Base-by-base conservation (phyloP, 2,113 vertebrate genomes). In the Phyllostomus discolor region DNA sequence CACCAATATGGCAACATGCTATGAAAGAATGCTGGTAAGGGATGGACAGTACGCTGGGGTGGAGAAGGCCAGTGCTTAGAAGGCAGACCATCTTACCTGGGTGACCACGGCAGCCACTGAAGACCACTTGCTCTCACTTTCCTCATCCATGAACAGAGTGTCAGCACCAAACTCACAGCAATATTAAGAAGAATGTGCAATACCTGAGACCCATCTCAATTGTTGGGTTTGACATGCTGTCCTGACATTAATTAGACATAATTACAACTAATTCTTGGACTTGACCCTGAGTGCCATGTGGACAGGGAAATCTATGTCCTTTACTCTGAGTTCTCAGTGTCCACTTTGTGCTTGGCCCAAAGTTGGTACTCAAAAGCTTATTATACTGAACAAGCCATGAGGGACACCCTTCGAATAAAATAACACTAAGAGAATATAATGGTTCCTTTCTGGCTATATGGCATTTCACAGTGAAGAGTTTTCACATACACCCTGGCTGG, bases 1-100 rank as follows among this genome's bases (percentile, higher is more conserved):
- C 69, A 11, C 26, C 72, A 59, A 20, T 4, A 17, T 0, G 41
- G 41, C n/a, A 73, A 70, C 48, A 16, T 2, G 28, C 54, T 43
- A 22, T 1, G 8, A n/a, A 57, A 83, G 19, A 85, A 41, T 0
- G 4, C 35, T 28, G 7, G 12, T 19, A 2, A 33, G 43, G 4
- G 24, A 26, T 0, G 7, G 7, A 41, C 3, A 7, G 33, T 7
- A 4, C 33, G 70, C 11, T 4, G 10, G 73, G 38, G 4, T n/a
- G 14, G 33, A 33, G 19, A 52, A 75, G 31, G 26, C 41, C n/a
- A 11, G 0, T 7, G 19, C 31, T 38, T 64, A 22, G 59, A 31
- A 12, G 35, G 79, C 54, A 85, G 70, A 33, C 17, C 31, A 6
- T n/a, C 28, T 81, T 16, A 1, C 28, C 4, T 4, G 41, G 3